A percentile compares a stretch with the other conserved stretches of the same genome.
These are phyloP conservation scores for Corynorhinus townsendii DNA, from an alignment of 2,113 vertebrate species.

Conservation along the genomic window DNA sequence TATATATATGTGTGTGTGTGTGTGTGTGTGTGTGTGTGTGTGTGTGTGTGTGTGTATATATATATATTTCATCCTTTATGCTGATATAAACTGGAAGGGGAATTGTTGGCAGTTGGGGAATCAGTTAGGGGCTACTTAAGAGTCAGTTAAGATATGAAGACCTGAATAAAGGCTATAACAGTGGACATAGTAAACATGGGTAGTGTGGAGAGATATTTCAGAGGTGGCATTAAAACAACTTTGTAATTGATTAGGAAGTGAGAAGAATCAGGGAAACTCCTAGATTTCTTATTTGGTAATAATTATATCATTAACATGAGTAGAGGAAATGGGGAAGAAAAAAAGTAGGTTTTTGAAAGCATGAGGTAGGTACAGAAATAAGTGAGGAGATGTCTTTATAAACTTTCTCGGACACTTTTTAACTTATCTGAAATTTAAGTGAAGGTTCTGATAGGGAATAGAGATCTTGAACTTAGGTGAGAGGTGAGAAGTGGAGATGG, in stretches of 20 bases:
- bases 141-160: neutral
- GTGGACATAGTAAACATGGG: neutral
- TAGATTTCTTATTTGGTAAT: neutral
- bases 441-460: too few species aligned
- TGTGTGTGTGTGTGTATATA: too few species aligned
- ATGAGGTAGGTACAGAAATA: neutral
- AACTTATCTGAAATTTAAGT: neutral
- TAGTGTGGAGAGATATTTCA: neutral
- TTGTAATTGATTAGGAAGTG: neutral
- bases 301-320: neutral
- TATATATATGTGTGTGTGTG: too few species aligned
- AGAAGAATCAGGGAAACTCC: neutral
- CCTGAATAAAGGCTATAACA: neutral
- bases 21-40: too few species aligned
- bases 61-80: neutral
- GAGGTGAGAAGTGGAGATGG: neutral
- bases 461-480: neutral
- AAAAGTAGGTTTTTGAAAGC: neutral
- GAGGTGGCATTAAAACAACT: neutral
- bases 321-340: neutral
- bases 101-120: neutral
- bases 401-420: neutral
- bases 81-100: neutral
- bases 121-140: neutral
- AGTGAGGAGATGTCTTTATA: neutral